Percentiles rank a stretch among this genome's conserved stretches.
phyloP scores from a whole-genome alignment of 2,888 invertebrate genomes.

The Chouioia cunea region DNA sequence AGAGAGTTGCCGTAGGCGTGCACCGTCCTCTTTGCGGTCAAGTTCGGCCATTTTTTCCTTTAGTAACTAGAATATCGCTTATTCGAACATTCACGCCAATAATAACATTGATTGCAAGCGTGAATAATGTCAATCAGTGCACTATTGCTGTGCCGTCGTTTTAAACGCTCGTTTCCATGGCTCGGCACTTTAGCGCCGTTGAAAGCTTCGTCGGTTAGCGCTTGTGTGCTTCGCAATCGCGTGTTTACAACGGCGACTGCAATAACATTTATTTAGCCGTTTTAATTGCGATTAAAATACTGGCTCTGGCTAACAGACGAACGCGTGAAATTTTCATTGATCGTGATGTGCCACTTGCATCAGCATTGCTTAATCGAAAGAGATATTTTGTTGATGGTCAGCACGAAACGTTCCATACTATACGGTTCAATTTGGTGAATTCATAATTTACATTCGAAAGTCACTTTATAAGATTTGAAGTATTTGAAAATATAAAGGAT shows the following conservation, averaged over 20 bases:
- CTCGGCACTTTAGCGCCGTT: constrained; percentile 5
- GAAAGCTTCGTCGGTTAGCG: too few relatives aligned
- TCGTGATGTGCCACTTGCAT: too few relatives aligned
- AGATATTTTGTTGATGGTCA: too few relatives aligned
- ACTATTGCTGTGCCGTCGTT: background rate
- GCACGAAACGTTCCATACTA: too few relatives aligned
- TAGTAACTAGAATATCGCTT: background rate
- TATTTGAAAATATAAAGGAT: too few relatives aligned
- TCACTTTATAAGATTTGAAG: too few relatives aligned
- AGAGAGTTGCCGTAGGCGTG: background rate
- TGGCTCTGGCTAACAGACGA: too few relatives aligned
- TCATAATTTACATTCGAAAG: too few relatives aligned
- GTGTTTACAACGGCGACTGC: constrained; percentile 14
- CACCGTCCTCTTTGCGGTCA: background rate
- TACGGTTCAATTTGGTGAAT: too few relatives aligned
- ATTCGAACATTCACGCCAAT: background rate
- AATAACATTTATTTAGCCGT: background rate
- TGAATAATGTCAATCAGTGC: constrained; percentile 38
- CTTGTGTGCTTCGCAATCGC: background rate
- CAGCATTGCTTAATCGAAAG: too few relatives aligned
- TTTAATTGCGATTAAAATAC: constrained; percentile 1
- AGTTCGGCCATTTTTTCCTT: background rate
- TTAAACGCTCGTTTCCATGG: constrained; percentile 1
- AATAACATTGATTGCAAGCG: constrained; percentile 23
- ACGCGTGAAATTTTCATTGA: too few relatives aligned